Conservation (phyloP, 1,140 invertebrate species). For the Atta cephalotes region DNA sequence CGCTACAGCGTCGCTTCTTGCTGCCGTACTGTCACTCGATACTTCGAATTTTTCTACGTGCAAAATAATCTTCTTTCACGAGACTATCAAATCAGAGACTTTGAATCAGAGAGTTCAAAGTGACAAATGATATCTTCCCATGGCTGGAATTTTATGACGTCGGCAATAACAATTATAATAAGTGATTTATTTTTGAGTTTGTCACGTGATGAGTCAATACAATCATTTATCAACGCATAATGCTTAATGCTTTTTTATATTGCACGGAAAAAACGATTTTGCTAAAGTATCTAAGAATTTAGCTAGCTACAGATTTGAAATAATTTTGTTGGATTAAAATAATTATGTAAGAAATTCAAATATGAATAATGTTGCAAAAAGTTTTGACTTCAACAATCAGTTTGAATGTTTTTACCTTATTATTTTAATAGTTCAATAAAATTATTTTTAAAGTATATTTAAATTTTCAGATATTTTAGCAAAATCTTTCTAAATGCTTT, state of each 20-base stretch:
- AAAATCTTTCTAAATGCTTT: not conserved
- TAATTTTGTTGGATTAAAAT: no score
- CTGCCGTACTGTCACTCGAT: conserved; percentile 31
- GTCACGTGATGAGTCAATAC: not conserved
- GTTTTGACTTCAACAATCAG: no score
- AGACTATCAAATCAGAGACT: not conserved
- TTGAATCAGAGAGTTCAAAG: not conserved
- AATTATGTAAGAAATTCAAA: no score
- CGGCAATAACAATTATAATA: not conserved
- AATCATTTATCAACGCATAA: not conserved
- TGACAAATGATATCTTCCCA: conserved; percentile 2
- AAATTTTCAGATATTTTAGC: no score
- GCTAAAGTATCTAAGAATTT: no score
- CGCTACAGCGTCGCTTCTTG: conserved; percentile 25
- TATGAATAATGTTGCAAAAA: no score
- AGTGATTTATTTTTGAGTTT: not conserved
- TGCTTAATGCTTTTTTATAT: not conserved
- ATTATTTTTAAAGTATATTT: no score
- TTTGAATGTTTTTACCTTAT: no score
- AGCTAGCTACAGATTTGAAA: no score
- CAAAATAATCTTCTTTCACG: conserved; percentile 12
- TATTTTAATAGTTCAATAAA: no score
- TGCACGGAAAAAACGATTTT: no score
- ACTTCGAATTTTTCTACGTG: conserved; percentile 24
- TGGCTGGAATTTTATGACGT: not conserved